Percentiles rank a stretch among this genome's conserved stretches.
These are phyloP conservation scores for Peromyscus melanophrys DNA, from an alignment of 2,797 vertebrate species.

Conservation along the genomic window DNA sequence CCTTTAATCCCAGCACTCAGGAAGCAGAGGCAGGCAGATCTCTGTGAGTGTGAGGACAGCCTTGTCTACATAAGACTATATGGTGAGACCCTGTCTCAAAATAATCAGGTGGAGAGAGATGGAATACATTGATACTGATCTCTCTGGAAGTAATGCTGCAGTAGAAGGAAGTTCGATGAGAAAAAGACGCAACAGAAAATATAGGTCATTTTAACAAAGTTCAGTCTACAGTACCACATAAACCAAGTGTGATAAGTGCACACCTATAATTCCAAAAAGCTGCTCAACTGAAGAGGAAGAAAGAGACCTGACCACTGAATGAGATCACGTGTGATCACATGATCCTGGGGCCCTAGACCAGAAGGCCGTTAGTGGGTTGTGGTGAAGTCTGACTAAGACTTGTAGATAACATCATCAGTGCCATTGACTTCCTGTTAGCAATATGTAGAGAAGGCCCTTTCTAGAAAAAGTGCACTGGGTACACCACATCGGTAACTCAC, in stretches of 20 bases:
- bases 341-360: neutral
- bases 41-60: neutral
- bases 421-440: neutral
- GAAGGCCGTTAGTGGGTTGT: neutral
- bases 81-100: neutral
- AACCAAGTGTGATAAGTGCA: neutral
- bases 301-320: neutral
- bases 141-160: neutral
- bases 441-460: neutral
- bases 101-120: neutral
- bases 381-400: neutral
- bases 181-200: neutral
- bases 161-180: neutral
- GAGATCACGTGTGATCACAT: neutral
- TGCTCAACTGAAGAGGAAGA: neutral
- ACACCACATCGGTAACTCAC: neutral
- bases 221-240: neutral
- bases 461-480: neutral
- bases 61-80: neutral
- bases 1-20: neutral
- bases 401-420: neutral
- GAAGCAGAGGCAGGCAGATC: neutral
- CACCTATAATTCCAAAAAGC: neutral
- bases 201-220: neutral
- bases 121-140: neutral